phyloP scores from a whole-genome alignment of 2,888 invertebrate genomes.

The Uropetala carovei region DNA sequence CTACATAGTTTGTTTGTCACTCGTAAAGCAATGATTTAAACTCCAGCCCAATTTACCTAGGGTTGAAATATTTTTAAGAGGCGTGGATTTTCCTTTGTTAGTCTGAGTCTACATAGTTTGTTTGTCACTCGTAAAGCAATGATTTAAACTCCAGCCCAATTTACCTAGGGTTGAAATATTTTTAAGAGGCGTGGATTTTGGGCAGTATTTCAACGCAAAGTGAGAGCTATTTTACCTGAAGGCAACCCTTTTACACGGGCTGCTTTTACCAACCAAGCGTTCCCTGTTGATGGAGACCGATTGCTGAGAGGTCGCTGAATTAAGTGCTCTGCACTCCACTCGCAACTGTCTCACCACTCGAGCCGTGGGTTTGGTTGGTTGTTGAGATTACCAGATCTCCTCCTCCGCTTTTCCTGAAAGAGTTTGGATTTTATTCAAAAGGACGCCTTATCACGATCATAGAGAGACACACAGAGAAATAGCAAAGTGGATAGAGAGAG shows the following conservation, averaged over 20 bases:
- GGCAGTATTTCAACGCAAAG: not conserved
- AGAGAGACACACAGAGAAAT: not conserved
- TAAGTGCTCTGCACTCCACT: slow-evolving; percentile 15
- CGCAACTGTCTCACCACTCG: slow-evolving; percentile 27
- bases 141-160: too few relatives aligned
- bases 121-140: too few relatives aligned
- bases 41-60: not conserved
- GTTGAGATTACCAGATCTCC: not conserved
- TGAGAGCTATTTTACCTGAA: not conserved
- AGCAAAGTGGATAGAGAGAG: not conserved
- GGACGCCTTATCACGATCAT: not conserved
- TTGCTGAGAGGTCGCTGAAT: slow-evolving; percentile 50
- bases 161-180: not conserved
- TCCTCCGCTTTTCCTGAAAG: not conserved
- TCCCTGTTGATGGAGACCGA: slow-evolving; percentile 29
- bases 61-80: not conserved
- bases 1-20: too few relatives aligned
- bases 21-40: too few relatives aligned
- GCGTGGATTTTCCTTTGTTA: not conserved
- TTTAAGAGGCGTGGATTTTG: not conserved
- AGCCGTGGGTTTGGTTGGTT: not conserved
- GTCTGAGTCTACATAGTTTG: too few relatives aligned
- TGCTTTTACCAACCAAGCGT: not conserved
- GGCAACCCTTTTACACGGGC: not conserved
- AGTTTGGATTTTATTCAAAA: not conserved